Conservation (phyloP, 2,797 vertebrate species). For the Vipera latastei region DNA sequence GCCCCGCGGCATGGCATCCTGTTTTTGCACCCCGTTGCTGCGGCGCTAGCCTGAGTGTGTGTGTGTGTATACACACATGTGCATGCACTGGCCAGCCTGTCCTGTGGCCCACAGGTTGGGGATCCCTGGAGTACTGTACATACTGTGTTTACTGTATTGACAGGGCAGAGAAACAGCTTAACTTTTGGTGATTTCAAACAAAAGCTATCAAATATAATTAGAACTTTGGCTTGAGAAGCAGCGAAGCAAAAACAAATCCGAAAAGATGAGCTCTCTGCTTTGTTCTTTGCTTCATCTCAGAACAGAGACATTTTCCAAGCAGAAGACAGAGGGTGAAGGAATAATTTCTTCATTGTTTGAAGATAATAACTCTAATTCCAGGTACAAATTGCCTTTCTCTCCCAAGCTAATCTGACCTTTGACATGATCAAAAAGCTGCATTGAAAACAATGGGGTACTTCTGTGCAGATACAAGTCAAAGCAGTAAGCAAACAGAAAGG, state of each 20-base stretch:
- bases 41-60: too few species aligned
- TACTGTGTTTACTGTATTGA: background rate
- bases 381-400: slow-evolving; percentile 66
- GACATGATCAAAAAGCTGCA: slow-evolving; percentile 66
- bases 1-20: too few species aligned
- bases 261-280: slow-evolving; percentile 18
- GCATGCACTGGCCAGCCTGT: too few species aligned
- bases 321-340: background rate
- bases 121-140: background rate
- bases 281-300: slow-evolving; percentile 50
- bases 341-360: slow-evolving; percentile 48
- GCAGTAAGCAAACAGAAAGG: slow-evolving; percentile 23
- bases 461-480: slow-evolving; percentile 41
- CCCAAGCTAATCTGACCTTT: slow-evolving; percentile 69
- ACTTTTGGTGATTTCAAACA: slow-evolving; percentile 54
- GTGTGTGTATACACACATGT: too few species aligned
- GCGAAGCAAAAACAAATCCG: slow-evolving; percentile 44
- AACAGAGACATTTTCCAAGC: slow-evolving; percentile 37
- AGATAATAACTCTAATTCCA: slow-evolving; percentile 75
- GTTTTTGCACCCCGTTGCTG: too few species aligned
- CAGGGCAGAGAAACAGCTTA: slow-evolving; percentile 20
- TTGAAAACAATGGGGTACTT: slow-evolving; percentile 55
- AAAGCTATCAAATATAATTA: slow-evolving; percentile 60
- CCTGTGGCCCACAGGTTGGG: too few species aligned
- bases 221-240: slow-evolving; percentile 33